phyloP scores from a whole-genome alignment of 2,888 invertebrate species.

The Drosophila diplacantha region DNA sequence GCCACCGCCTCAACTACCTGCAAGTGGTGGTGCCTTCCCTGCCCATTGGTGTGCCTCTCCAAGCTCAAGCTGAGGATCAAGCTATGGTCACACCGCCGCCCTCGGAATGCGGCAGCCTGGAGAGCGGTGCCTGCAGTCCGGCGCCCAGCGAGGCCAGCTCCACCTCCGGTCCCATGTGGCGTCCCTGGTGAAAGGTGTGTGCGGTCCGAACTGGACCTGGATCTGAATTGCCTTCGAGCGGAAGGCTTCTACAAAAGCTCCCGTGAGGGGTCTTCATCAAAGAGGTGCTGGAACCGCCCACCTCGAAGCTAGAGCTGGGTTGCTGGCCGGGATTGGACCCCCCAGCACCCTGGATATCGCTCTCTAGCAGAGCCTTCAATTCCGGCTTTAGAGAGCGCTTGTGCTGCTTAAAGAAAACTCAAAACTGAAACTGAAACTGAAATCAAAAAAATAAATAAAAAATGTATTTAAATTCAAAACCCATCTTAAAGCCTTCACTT shows the following conservation, averaged over 20 bases:
- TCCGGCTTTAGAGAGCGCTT: slow-evolving; percentile 18
- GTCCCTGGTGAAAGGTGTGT: slow-evolving; percentile 74
- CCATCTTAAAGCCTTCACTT: neutral
- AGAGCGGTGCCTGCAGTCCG: slow-evolving; percentile 76
- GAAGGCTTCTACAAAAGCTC: slow-evolving; percentile 22
- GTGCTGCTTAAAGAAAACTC: neutral
- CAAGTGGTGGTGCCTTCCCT: slow-evolving; percentile 77
- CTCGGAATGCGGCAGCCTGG: slow-evolving; percentile 76
- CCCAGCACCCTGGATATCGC: neutral
- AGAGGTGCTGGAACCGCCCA: slow-evolving; percentile 23
- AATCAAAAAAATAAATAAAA: slow-evolving; percentile 15
- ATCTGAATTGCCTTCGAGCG: slow-evolving; percentile 40
- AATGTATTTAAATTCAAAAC: neutral
- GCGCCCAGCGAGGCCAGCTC: slow-evolving; percentile 75
- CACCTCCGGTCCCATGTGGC: slow-evolving; percentile 73
- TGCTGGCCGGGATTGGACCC: slow-evolving; percentile 5
- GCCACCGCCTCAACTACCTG: slow-evolving; percentile 85
- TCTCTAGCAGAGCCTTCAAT: slow-evolving; percentile 26
- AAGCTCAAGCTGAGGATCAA: slow-evolving; percentile 44
- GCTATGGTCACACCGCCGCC: slow-evolving; percentile 76
- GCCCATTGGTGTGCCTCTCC: slow-evolving; percentile 49
- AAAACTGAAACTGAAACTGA: slow-evolving; percentile 10
- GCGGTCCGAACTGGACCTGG: slow-evolving; percentile 5
- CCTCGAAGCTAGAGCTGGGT: neutral
- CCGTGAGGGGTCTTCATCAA: neutral